Base-by-base conservation (phyloP, 2,113 vertebrate species). In the Crocuta crocuta region DNA sequence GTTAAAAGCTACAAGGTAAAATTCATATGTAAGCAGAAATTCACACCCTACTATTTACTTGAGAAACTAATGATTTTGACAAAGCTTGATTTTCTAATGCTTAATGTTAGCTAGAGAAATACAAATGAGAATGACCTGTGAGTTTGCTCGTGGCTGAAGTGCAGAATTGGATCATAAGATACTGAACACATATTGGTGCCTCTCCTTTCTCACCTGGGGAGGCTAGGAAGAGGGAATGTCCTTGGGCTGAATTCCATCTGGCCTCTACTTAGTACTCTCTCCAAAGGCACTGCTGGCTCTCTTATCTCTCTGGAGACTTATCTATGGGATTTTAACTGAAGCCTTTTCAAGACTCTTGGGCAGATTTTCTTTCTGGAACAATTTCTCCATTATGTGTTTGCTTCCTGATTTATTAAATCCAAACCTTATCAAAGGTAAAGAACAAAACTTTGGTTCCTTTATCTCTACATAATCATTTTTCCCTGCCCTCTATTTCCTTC, bases 51-150 rank as follows among this genome's bases (percentile, higher is more conserved):
- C 71, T 80, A 65, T 61, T 45, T 76, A 85, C 45, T 85, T 82
- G n/a, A 92, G 87, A 97, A 96, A 93, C 9, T 81, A 91, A 70
- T 93, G 78, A 79, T 71, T 68, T 28, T 45, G n/a, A 53, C 16
- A 50, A 63, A 50, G 26, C 11, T 83, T 90, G 28, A 53, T 55
- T 76, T 65, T 58, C 17, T 39, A 55, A 61, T 73, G 21, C 15
- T 91, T 88, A 33, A 65, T 66, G 70, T 86, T 16, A 70, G 31
- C 53, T 68, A 68, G 19, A 70, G 28, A 88, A 95, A 55, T 48
- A 53, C 35, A 81, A 84, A 28, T 1, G 4, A 78, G 31, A 78
- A 43, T 39, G 10, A 31, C 43, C 21, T 13, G 3, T 84, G 71
- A 23, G 1, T 84, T 92, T 88, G 31, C 76, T 68, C 35, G 66